phyloP scores from a whole-genome alignment of 2,888 invertebrate genomes.

The Ariolimax columbianus region DNA sequence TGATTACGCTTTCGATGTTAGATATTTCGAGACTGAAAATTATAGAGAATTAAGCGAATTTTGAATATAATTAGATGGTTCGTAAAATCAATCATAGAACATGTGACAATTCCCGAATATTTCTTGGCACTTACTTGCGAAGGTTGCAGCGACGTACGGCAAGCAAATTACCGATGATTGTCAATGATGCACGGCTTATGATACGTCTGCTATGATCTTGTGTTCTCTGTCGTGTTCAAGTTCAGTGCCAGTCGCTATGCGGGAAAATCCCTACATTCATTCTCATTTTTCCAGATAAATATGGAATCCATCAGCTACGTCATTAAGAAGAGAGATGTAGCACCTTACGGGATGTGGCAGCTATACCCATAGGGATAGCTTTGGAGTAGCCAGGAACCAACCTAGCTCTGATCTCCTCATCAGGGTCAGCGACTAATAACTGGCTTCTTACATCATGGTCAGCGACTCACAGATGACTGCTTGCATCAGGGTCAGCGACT shows the following conservation, averaged over 20 bases:
- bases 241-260: not conserved
- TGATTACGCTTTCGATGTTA: not conserved
- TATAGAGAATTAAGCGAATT: not conserved
- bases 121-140: not conserved
- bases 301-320: too few relatives aligned
- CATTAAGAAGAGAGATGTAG: too few relatives aligned
- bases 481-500: too few relatives aligned
- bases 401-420: too few relatives aligned
- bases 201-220: not conserved
- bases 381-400: too few relatives aligned
- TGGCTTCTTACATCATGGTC: too few relatives aligned
- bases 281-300: too few relatives aligned
- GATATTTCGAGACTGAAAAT: not conserved
- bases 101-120: not conserved
- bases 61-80: not conserved
- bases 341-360: too few relatives aligned
- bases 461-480: too few relatives aligned
- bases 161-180: not conserved
- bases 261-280: not conserved
- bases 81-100: not conserved
- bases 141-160: not conserved
- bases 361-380: too few relatives aligned
- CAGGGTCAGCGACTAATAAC: too few relatives aligned
- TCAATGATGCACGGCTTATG: not conserved
- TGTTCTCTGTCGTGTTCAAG: not conserved